Evolutionary conservation across 2,113 vertebrate species (phyloP).

Genomic region (Riparia riparia): DNA sequence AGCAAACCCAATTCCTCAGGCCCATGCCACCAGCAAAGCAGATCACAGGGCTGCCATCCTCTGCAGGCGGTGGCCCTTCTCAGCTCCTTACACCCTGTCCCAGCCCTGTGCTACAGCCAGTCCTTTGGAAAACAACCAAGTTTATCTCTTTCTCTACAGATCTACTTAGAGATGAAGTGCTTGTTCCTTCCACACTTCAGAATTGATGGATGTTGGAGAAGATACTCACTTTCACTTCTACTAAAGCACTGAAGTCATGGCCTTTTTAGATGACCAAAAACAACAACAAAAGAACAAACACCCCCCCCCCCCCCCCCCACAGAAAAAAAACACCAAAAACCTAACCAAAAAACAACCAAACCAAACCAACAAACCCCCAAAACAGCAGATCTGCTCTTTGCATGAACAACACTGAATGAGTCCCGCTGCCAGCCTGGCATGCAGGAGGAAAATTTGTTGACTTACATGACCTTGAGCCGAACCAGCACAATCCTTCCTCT

Average conservation of each 20-base stretch:
- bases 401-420: neutral
- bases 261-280: neutral
- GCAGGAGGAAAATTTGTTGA: neutral
- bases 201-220: neutral
- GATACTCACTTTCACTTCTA: neutral
- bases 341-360: too few species aligned
- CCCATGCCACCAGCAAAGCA: neutral
- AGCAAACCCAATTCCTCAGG: neutral
- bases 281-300: neutral
- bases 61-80: neutral
- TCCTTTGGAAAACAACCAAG: neutral
- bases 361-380: neutral
- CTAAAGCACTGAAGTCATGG: neutral
- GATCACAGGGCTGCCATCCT: neutral
- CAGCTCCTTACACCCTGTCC: neutral
- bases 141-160: neutral
- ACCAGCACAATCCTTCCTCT: neutral
- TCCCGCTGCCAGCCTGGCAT: fast-evolving
- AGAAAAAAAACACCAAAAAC: too few species aligned
- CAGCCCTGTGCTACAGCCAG: neutral
- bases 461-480: neutral
- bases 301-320: too few species aligned
- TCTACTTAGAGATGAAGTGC: neutral
- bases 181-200: neutral
- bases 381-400: neutral